Evolutionary conservation across 2,113 vertebrate genomes (phyloP), one percentile per base, ranked within the genome.

Genomic region (Mesoclemmys tuberculata): DNA sequence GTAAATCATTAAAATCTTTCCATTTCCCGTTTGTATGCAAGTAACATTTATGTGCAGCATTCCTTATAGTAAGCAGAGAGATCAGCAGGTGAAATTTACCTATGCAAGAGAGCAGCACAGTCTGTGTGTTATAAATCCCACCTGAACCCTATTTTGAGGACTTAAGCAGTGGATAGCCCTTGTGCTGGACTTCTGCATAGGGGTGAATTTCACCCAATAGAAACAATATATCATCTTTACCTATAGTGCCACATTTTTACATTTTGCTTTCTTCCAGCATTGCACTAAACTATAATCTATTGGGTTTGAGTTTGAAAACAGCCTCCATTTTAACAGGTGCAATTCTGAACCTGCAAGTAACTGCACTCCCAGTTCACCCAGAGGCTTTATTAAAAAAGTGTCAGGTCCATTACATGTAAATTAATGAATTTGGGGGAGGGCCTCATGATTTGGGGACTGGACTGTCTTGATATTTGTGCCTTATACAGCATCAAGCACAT

Each of bases 341-440:
- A 2, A 27, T 54, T 88, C 74, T 71, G 38, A 46, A 89, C 6
- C 29, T 84, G 83, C 89, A 75, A 1, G 0, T 2, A 35, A 85
- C 10, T 35, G 71, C 35, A 87, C 82, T 64, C 61, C 88, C 56
- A 90, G 82, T 89, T 71, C 80, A 89, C n/a, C n/a, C 11, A 82
- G 54, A 64, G 90, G 58, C 24, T 78, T 74, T 61, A 1, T 19
- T 86, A 77, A 83, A 81, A 90, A 86, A 58, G n/a, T 52, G 38
- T 87, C 24, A 35, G 61, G 80, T 58, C 38, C 56, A 89, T 85
- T 21, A 13, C 10, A 38, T 19, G 6, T 85, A 82, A 82, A 87
- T 68, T 19, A 92, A 64, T 49, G n/a, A 74, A 85, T 1, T 1
- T 48, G 29, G 87, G 38, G 52, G 38, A 48, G 85, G 27, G 22